phyloP scores from a whole-genome alignment of 1,140 invertebrate species.

The Lerema accius region DNA sequence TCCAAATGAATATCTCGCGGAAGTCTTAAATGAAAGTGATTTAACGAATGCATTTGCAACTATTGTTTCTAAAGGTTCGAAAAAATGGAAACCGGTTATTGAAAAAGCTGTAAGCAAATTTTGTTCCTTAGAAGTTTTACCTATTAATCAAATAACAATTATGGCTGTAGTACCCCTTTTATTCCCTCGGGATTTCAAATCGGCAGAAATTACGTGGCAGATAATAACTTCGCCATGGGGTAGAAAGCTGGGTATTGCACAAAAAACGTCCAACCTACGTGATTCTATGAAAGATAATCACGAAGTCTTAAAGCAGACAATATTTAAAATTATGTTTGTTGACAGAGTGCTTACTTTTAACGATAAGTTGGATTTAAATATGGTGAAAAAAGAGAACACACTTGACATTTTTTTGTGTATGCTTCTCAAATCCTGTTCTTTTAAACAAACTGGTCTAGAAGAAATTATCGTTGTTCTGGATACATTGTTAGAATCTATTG shows the following conservation, averaged over 20 bases:
- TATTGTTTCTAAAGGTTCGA: constrained; percentile 52
- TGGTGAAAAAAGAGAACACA: constrained; percentile 57
- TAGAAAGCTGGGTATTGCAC: constrained; percentile 64
- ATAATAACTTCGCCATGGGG: constrained; percentile 81
- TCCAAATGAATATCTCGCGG: constrained; percentile 61
- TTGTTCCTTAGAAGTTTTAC: constrained; percentile 61
- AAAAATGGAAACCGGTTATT: constrained; percentile 70
- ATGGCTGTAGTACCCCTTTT: constrained; percentile 84
- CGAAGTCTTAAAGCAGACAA: constrained; percentile 56
- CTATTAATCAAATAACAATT: constrained; percentile 68
- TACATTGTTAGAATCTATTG: constrained; percentile 62
- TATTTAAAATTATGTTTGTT: constrained; percentile 64
- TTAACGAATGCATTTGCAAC: constrained; percentile 56
- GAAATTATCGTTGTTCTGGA: constrained; percentile 53
- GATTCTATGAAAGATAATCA: constrained; percentile 60
- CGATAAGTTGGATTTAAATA: constrained; percentile 55
- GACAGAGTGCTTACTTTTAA: constrained; percentile 53
- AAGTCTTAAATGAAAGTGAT: constrained; percentile 68
- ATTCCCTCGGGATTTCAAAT: constrained; percentile 81
- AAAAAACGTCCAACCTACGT: constrained; percentile 56
- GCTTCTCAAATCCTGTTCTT: constrained; percentile 63
- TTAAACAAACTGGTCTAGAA: constrained; percentile 51
- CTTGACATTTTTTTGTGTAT: constrained; percentile 61
- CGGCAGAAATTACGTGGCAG: constrained; percentile 75
- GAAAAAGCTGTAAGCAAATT: constrained; percentile 70